Conservation (phyloP, 2,888 invertebrate species). For the Lasioglossum oenotherae region DNA sequence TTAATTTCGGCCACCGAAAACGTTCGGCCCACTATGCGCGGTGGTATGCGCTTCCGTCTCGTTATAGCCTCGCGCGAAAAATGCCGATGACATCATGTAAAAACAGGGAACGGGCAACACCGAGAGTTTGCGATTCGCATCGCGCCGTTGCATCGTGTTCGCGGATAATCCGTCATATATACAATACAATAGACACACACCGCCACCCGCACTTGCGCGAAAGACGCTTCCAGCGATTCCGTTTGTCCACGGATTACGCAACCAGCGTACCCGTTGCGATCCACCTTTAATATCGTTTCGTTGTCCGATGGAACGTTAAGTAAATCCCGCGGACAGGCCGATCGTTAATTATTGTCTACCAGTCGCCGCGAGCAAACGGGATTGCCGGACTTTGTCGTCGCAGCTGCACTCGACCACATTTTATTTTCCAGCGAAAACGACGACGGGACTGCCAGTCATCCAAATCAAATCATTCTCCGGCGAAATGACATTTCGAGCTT, state of each 20-base stretch:
- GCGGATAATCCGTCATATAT: conserved; percentile 48
- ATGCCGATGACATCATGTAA: conserved; percentile 58
- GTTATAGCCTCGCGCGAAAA: conserved; percentile 43
- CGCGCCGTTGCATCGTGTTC: conserved; percentile 21
- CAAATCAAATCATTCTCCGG: background rate
- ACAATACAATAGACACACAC: background rate
- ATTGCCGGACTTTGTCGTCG: conserved; percentile 1
- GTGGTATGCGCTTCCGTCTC: background rate
- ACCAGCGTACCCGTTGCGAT: background rate
- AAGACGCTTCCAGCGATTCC: conserved; percentile 25
- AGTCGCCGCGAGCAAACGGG: background rate
- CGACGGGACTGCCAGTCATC: background rate
- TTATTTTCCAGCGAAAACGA: background rate
- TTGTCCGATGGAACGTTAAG: conserved; percentile 24
- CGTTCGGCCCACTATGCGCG: too few species aligned
- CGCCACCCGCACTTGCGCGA: background rate
- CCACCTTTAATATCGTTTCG: conserved; percentile 17
- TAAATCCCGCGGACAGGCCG: conserved; percentile 16
- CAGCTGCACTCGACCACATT: background rate
- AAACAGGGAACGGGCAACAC: conserved; percentile 22
- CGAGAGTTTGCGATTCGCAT: conserved; percentile 32
- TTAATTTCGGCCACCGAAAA: too few species aligned
- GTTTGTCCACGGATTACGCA: conserved; percentile 29
- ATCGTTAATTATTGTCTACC: conserved; percentile 17
- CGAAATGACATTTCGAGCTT: background rate